Base-by-base conservation (phyloP, 2,888 invertebrate genomes). In the Hypomecis punctinalis region DNA sequence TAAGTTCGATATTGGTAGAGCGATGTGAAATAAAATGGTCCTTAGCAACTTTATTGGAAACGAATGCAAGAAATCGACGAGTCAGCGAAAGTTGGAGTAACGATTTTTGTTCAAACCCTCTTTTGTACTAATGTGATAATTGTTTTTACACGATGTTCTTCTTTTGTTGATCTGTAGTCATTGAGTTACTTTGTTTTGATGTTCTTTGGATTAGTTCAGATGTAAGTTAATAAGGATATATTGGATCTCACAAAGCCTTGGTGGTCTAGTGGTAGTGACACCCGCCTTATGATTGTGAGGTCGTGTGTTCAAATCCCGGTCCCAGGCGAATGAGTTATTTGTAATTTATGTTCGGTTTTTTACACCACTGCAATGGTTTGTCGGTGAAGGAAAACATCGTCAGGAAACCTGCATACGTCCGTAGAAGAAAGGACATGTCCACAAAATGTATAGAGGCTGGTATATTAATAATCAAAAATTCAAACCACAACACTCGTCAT, bases 21-120 rank as follows among this genome's bases (percentile, higher is more conserved):
- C 43, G 45, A 49, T n/a, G 8, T 55, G 9, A 35, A 13, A n/a
- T 52, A 53, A 66, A 68, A 63, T 68, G 62, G 62, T 42, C 68
- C 52, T 61, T 58, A 46, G 45, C 55, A 70, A 67, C 64, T 70
- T 70, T 68, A 68, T 68, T 68, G 62, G 63, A 48, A 68, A 63
- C 55, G 62, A 65, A 67, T 70, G 70, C 68, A 68, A 70, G 66
- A 62, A 70, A 70, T 68, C 68, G 65, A 62, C 36, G 61, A 55
- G 63, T 70, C 66, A 65, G 66, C 70, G 48, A 68, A 68, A 66
- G 66, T 64, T 68, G 37, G 51, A 40, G 62, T 64, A 68, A 66
- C 68, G 57, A 52, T 68, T 67, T 67, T 63, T 66, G 55, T 61
- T 55, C 42, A 39, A 63, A 61, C 55, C 63, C 61, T 64, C 63